Evolutionary conservation across 2,113 vertebrate genomes (phyloP), one percentile per base, ranked within the genome.

Genomic region (Corythornis vintsioides): DNA sequence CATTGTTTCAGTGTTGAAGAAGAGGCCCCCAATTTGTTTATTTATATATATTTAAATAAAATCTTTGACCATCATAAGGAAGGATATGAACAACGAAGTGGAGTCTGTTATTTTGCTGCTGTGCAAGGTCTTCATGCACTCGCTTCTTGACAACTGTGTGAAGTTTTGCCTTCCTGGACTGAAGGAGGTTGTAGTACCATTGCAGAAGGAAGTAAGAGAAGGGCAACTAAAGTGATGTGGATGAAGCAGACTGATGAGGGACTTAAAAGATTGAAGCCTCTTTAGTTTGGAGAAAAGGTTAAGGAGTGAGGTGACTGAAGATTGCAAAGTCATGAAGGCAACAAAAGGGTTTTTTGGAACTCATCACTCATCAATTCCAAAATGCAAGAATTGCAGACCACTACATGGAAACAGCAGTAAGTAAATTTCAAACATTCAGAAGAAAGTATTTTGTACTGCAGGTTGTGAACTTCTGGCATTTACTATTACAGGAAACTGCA

Each of bases 331-430:
- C 52, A 29, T 25, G 12, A 67, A 71, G 38, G 55, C 15, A 74
- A 48, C 16, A 43, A 13, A 5, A 43, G 13, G 3, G 8, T 9
- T 85, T 82, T 19, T 53, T 88, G 50, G 15, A 74, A 53, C 28
- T 3, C 33, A 1, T 63, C 0, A 0, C 53, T 83, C 42, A 78
- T 64, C 61, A 52, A 19, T 57, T 78, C 15, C 19, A 71, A 60
- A 85, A 78, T 43, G 15, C 12, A 86, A 17, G 16, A 86, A 59
- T 15, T 43, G 25, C 77, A 29, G 38, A 5, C 2, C 13, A 43
- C 3, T 47, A 40, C 7, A 57, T 47, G 42, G 56, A 93, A 92
- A 81, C 0, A 6, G 25, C 13, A 38, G 69, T 42, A 83, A 52
- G 52, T 52, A 63, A 50, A 63, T 83, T 74, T 86, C n/a, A 83